Evolutionary conservation across 23 tunicate genomes (phyloP).

Genomic region (Phallusia fumigata): DNA sequence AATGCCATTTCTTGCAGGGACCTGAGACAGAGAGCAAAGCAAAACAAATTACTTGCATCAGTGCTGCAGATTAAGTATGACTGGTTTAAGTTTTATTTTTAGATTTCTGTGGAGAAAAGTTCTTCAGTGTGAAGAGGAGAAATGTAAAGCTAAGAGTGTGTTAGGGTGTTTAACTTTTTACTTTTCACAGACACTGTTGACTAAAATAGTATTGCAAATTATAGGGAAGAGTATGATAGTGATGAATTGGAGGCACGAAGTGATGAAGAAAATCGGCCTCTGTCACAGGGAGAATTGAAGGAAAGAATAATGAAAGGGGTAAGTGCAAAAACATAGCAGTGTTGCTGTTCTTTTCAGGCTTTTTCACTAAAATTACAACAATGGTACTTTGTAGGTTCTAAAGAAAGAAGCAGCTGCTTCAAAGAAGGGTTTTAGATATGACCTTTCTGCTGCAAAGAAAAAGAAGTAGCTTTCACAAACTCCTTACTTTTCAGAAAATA

Average conservation of each 20-base stretch:
- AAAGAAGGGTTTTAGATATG: conserved; percentile 62
- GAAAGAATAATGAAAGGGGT: conserved; percentile 78
- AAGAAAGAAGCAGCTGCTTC: conserved; percentile 87
- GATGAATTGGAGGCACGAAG: conserved; percentile 47
- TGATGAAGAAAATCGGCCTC: conserved; percentile 76
- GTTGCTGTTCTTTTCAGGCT: neutral
- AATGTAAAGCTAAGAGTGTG: too few relatives aligned
- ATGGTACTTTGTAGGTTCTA: conserved; percentile 30
- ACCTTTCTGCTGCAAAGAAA: conserved; percentile 63
- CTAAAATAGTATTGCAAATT: too few relatives aligned
- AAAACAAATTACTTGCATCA: conserved; percentile 23
- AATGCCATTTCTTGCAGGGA: neutral
- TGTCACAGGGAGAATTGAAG: conserved; percentile 77
- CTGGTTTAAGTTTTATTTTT: too few relatives aligned
- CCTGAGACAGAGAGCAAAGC: conserved; percentile 17
- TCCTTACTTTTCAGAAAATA: neutral
- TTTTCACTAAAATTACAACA: neutral
- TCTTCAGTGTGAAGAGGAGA: too few relatives aligned
- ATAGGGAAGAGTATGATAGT: conserved; percentile 64
- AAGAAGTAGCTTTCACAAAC: neutral
- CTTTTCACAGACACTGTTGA: too few relatives aligned
- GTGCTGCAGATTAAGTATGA: conserved; percentile 19
- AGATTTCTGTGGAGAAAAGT: too few relatives aligned
- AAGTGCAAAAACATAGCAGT: too few relatives aligned
- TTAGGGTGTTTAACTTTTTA: too few relatives aligned